Evolutionary conservation across 2,888 invertebrate species (phyloP), one percentile per base, ranked within the genome.

Genomic region (Unio delphinus): DNA sequence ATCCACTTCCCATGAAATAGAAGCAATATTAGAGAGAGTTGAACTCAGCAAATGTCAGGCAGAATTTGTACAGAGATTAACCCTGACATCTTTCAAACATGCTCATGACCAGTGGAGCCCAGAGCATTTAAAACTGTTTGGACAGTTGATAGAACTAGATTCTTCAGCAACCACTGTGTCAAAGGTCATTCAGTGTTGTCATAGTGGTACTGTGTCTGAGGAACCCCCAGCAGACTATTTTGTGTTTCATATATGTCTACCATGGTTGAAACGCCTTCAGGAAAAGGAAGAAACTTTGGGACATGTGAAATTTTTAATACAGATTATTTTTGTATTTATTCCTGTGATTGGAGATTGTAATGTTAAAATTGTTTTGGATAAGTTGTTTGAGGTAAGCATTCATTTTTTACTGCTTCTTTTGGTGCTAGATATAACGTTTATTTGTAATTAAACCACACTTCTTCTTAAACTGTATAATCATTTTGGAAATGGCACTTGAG

Each of bases 191-290:
- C 63, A 73, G 54, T 64, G 76, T 76, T 79, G 79, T 64, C 75
- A 79, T 73, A 79, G 75, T 61, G 74, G 70, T 67, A 62, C 71
- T 45, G 68, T 68, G 5, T 65, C 68, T 28, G 69, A 73, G 26
- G 74, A 79, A 57, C 70, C 74, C 34, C 72, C 74, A 15, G 75
- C 77, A 55, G 71, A 73, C 60, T 79, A 81, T 58, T 83, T 83
- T 78, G 78, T 83, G 59, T 80, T 79, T 69, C 74, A 78, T 69
- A 75, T 83, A 20, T 81, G 82, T 76, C 65, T 83, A 23, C 81
- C 82, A 28, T 83, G 83, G 83, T 67, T 83, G 55, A 66, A 67
- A 59, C 73, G 80, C 74, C 61, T 83, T 20, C 72, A 77, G 56
- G 74, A 77, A 64, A 67, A 65, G 17, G 69, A 74, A 23, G 67